These are phyloP conservation scores for Dasypolia templi DNA, from an alignment of 2,888 invertebrate species.

Conservation along the genomic window DNA sequence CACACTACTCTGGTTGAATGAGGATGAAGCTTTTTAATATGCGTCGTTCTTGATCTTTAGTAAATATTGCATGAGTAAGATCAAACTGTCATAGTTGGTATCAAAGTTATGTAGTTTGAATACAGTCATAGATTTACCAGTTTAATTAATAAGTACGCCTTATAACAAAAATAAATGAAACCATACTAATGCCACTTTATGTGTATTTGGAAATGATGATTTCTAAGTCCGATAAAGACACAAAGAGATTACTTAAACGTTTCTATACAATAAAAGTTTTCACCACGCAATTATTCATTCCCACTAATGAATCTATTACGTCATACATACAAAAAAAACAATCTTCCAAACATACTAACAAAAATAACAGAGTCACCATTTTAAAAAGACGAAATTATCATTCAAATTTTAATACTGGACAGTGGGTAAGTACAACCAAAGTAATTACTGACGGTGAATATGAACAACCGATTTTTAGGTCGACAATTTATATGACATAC, in stretches of 20 bases:
- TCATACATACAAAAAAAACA: conserved; percentile 60
- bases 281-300: conserved; percentile 42
- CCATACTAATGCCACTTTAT: neutral
- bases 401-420: conserved; percentile 81
- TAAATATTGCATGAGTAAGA: neutral
- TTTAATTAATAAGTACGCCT: neutral
- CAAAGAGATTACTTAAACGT: conserved; percentile 17
- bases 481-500: conserved; percentile 88
- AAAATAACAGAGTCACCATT: conserved; percentile 71
- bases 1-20: neutral
- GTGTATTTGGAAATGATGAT: neutral
- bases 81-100: neutral
- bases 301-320: conserved; percentile 64
- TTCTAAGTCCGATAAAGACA: conserved; percentile 2
- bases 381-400: conserved; percentile 69
- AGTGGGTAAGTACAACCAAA: conserved; percentile 56
- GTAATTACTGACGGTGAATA: conserved; percentile 86
- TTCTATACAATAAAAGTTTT: conserved; percentile 40
- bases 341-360: conserved; percentile 58
- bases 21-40: neutral
- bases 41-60: neutral
- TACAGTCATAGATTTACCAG: neutral
- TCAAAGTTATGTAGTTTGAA: neutral
- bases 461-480: conserved; percentile 86
- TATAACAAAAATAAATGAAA: neutral